Conservation (phyloP, 2,113 vertebrate species). For the Pica pica region DNA sequence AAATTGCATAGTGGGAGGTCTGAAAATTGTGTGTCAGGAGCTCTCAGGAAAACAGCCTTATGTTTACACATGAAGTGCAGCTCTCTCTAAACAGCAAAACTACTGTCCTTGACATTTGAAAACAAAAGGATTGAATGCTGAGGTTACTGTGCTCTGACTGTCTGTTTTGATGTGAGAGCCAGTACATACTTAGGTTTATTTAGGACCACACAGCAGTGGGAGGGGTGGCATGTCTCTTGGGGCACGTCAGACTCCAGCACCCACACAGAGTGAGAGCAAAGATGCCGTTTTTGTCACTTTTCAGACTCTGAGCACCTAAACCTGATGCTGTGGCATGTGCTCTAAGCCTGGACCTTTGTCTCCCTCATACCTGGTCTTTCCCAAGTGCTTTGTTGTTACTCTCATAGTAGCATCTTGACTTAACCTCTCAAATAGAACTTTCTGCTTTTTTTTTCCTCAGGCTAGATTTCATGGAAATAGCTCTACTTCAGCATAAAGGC, state of each 20-base stretch:
- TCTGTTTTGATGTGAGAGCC: neutral
- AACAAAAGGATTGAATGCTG: neutral
- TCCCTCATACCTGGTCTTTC: neutral
- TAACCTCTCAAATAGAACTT: neutral
- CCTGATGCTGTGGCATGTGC: neutral
- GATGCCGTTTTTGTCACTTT: neutral
- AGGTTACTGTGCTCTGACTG: neutral
- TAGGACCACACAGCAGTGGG: neutral
- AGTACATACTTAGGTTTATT: neutral
- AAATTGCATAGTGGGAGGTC: neutral
- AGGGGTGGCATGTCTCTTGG: fast-evolving
- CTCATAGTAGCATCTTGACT: neutral
- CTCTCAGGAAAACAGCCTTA: conserved; percentile 25
- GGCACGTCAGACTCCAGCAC: neutral
- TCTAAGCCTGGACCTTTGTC: neutral
- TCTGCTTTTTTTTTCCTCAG: neutral
- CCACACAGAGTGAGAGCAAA: neutral
- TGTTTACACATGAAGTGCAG: conserved; percentile 28
- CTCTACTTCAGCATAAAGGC: neutral
- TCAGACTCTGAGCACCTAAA: neutral
- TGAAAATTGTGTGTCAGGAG: neutral
- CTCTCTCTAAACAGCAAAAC: neutral
- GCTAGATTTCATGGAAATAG: neutral
- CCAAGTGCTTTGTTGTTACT: conserved; percentile 2
- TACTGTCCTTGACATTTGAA: neutral